phyloP scores from a whole-genome alignment of 2,888 invertebrate species.

The Antheraea yamamai region DNA sequence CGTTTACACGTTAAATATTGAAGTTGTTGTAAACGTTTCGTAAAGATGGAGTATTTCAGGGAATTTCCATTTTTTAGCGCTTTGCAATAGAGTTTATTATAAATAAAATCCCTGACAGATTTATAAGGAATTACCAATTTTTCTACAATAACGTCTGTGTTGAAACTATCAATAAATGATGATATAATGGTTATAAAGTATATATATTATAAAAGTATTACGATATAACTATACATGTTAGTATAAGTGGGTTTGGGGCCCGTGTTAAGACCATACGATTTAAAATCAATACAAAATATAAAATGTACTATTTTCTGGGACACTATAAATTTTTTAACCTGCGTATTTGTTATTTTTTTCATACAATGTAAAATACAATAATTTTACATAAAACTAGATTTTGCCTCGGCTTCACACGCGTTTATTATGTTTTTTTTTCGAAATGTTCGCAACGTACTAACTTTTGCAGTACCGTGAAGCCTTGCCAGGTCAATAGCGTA shows the following conservation, averaged over 20 bases:
- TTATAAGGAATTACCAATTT: neutral
- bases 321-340: too few relatives aligned
- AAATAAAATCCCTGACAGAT: neutral
- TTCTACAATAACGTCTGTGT: neutral
- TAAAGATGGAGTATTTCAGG: neutral
- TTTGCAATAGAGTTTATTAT: neutral
- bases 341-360: too few relatives aligned
- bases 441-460: too few relatives aligned
- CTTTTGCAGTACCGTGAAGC: too few relatives aligned
- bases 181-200: neutral
- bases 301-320: too few relatives aligned
- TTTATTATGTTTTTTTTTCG: too few relatives aligned
- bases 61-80: neutral
- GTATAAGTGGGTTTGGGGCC: neutral
- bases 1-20: conserved; percentile 5
- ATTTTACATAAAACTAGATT: too few relatives aligned
- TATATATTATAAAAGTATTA: neutral
- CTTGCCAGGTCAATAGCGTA: too few relatives aligned
- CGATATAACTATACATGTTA: neutral
- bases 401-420: too few relatives aligned
- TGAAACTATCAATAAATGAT: neutral
- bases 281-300: too few relatives aligned
- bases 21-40: neutral
- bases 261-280: too few relatives aligned
- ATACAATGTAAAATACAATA: too few relatives aligned